Conservation (phyloP, 2,888 invertebrate species). For the Luperina nickerlii region DNA sequence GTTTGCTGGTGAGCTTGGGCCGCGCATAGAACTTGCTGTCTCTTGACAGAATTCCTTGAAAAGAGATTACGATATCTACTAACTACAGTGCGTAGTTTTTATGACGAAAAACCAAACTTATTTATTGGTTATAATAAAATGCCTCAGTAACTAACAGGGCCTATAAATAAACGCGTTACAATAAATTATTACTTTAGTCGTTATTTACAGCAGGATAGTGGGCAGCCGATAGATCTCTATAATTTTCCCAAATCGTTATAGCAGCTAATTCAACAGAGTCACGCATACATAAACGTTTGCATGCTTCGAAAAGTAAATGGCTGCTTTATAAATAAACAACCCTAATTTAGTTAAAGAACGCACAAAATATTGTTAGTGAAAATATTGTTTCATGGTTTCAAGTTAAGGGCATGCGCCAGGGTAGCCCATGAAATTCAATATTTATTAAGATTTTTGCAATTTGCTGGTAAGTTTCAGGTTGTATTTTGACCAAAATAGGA, state of each 20-base stretch:
- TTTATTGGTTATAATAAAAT: constrained; percentile 26
- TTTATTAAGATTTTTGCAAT: neutral
- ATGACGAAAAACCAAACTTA: neutral
- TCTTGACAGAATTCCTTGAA: neutral
- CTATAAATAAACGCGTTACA: constrained; percentile 33
- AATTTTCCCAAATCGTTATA: constrained; percentile 52
- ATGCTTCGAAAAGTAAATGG: constrained; percentile 48
- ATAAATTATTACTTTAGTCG: constrained; percentile 34
- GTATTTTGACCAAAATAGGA: neutral
- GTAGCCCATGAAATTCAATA: neutral
- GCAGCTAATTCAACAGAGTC: constrained; percentile 50
- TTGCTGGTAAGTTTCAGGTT: neutral
- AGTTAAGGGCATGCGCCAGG: neutral
- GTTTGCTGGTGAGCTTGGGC: neutral
- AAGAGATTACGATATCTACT: constrained; percentile 6
- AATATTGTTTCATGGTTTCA: constrained; percentile 11
- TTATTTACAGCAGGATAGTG: constrained; percentile 40
- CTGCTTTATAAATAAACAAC: constrained; percentile 52
- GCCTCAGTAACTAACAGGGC: neutral
- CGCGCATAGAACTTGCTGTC: neutral
- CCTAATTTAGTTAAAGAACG: constrained; percentile 43
- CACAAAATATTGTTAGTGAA: constrained; percentile 8
- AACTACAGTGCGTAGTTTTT: constrained; percentile 11
- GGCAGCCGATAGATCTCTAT: constrained; percentile 50
- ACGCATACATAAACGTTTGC: constrained; percentile 56